These are phyloP conservation scores for Anolis sagrei DNA, from an alignment of 2,113 vertebrate species.

Conservation along the genomic window DNA sequence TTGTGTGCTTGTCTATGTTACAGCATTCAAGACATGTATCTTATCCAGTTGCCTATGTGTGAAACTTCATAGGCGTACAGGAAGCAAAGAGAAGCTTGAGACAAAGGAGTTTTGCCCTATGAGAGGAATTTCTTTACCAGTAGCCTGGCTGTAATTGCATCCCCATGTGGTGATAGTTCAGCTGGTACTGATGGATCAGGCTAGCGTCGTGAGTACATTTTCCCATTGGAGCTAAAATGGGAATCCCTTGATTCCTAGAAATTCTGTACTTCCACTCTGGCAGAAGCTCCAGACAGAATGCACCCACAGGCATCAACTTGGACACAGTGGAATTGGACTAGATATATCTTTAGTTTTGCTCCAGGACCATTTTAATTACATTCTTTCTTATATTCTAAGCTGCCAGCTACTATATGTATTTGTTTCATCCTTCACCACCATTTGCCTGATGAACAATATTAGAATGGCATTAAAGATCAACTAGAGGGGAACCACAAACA, in stretches of 20 bases:
- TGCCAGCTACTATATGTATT: no score
- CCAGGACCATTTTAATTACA: no score
- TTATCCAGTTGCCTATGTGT: neutral
- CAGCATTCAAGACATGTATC: neutral
- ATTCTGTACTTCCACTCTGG: neutral
- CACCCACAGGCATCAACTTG: no score
- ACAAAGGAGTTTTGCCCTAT: neutral
- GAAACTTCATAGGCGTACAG: constrained; percentile 19
- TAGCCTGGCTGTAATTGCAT: constrained; percentile 4
- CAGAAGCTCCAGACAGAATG: no score
- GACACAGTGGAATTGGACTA: no score
- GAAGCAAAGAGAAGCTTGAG: constrained; percentile 16
- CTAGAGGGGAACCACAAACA: no score
- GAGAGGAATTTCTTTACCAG: constrained; percentile 16
- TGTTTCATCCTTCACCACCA: no score
- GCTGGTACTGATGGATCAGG: constrained; percentile 14
- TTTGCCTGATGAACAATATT: no score
- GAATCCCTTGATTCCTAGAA: neutral
- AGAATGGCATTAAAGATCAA: no score
- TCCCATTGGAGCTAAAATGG: neutral
- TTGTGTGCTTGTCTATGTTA: neutral
- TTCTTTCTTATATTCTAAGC: no score
- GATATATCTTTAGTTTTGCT: no score
- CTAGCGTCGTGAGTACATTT: neutral
- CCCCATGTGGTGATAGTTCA: constrained; percentile 23